Percentiles rank a stretch among this genome's conserved stretches.
Conservation (phyloP, 2,797 vertebrate genomes). For the Rhinoraja longicauda region DNA sequence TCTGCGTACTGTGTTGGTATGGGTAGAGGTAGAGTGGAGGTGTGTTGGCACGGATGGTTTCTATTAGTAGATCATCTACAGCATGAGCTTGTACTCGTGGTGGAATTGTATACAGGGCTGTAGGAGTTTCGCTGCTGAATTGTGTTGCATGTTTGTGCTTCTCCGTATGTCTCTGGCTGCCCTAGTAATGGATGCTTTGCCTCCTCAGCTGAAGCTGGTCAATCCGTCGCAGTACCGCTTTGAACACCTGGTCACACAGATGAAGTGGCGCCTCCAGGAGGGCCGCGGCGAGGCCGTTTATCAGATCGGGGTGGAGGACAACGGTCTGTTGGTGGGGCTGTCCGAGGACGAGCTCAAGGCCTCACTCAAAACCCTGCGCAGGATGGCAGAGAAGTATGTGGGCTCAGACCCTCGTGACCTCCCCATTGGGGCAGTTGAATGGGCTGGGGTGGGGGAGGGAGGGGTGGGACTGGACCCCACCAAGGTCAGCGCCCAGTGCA, state of each 20-base stretch:
- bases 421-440: not conserved
- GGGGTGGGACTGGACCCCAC: too few species aligned
- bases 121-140: constrained; percentile 34
- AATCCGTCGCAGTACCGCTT: constrained; percentile 93
- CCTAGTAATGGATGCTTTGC: constrained; percentile 31
- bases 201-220: constrained; percentile 81
- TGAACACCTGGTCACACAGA: constrained; percentile 94
- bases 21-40: too few species aligned
- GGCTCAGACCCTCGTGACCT: not conserved
- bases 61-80: too few species aligned
- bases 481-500: too few species aligned
- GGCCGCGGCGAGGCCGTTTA: constrained; percentile 93
- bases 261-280: constrained; percentile 97
- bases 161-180: constrained; percentile 40
- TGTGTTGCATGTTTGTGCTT: not conserved
- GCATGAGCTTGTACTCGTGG: not conserved
- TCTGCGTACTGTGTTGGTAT: too few species aligned
- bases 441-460: too few species aligned
- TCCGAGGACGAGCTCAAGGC: constrained; percentile 87
- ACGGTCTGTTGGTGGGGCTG: constrained; percentile 88
- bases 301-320: constrained; percentile 96
- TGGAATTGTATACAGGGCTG: constrained; percentile 42
- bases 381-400: constrained; percentile 88
- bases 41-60: too few species aligned
- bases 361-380: constrained; percentile 83